Percentiles rank a stretch among this genome's conserved stretches.
Evolutionary conservation across 2,888 invertebrate genomes (phyloP).

Genomic region (Cephus spinipes): DNA sequence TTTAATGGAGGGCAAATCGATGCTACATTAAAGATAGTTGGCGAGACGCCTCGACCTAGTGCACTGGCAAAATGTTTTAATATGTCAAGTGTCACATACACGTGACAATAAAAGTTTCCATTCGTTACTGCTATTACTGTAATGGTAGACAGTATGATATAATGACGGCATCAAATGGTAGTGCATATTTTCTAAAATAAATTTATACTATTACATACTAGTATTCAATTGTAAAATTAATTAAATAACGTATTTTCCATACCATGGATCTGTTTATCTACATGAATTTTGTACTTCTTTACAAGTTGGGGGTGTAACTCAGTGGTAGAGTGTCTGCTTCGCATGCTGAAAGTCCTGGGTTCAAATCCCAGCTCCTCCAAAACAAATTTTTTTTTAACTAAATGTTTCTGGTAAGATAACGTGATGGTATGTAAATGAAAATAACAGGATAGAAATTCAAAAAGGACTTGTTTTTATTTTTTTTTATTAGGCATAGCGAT

Average conservation of each 20-base stretch:
- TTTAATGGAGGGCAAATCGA: neutral
- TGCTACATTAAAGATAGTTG: neutral
- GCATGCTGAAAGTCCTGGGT: slow-evolving; percentile 67
- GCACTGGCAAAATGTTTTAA: neutral
- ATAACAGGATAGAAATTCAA: neutral
- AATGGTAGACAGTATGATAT: neutral
- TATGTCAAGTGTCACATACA: neutral
- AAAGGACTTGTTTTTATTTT: neutral
- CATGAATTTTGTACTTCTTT: neutral
- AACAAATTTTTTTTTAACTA: neutral
- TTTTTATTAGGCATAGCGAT: neutral
- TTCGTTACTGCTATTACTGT: neutral
- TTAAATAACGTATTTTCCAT: neutral
- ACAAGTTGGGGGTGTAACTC: slow-evolving; percentile 63
- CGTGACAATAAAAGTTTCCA: neutral
- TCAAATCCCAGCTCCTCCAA: slow-evolving; percentile 66
- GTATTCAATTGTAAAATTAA: neutral
- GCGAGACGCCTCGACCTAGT: neutral
- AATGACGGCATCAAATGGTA: neutral
- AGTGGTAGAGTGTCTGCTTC: slow-evolving; percentile 67
- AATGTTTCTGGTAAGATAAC: neutral
- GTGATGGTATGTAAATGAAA: neutral
- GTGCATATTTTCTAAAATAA: neutral
- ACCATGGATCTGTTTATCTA: neutral
- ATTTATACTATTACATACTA: neutral